These are phyloP conservation scores for Prosapia bicincta DNA, from an alignment of 2,888 invertebrate genomes.

Conservation along the genomic window DNA sequence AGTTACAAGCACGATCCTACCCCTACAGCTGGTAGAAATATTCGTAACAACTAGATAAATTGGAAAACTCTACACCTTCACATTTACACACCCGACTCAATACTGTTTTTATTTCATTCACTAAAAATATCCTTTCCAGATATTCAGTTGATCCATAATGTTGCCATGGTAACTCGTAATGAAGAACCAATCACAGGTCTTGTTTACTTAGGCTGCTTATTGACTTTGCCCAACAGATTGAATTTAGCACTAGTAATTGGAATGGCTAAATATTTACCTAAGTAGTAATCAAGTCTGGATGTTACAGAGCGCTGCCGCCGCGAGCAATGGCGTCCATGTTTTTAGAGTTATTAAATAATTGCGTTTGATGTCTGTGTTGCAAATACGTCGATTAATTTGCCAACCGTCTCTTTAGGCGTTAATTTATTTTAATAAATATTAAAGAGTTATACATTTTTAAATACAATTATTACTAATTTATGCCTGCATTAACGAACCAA, in stretches of 20 bases:
- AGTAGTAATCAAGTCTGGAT: background rate
- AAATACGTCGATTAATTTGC: no score
- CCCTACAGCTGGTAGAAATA: no score
- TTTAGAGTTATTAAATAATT: background rate
- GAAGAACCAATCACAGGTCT: background rate
- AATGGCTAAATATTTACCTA: background rate
- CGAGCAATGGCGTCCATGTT: background rate
- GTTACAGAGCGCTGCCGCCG: background rate
- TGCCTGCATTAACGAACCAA: no score
- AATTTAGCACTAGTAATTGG: background rate
- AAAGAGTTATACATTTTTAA: background rate
- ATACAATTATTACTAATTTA: background rate
- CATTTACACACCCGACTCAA: no score
- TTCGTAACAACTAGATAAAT: no score
- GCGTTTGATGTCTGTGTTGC: background rate
- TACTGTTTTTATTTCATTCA: no score
- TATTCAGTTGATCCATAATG: background rate
- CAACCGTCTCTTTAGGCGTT: background rate
- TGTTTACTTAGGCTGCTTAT: background rate
- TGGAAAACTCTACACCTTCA: no score
- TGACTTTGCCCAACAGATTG: background rate
- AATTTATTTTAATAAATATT: background rate
- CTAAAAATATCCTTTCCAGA: no score
- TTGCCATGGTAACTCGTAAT: background rate
- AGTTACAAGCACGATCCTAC: no score